These are phyloP conservation scores for Eupleurogrammus muticus DNA, from an alignment of 2,797 vertebrate genomes.

Conservation along the genomic window DNA sequence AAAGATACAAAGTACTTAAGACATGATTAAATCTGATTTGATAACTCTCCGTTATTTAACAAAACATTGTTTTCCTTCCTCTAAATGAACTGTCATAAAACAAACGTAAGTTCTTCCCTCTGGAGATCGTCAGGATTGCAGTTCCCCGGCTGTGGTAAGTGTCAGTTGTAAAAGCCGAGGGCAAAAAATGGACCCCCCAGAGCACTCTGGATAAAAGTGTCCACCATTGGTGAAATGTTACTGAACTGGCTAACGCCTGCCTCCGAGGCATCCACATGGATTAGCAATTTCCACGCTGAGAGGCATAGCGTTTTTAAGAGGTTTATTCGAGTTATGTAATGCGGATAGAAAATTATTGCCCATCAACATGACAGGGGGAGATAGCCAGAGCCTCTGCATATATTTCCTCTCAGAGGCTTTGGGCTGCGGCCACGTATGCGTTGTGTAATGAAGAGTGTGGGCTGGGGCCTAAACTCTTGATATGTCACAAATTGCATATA, in stretches of 20 bases:
- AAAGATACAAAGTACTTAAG: background rate
- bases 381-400: constrained; percentile 24
- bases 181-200: background rate
- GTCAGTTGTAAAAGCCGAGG: constrained; percentile 17
- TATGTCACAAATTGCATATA: constrained; percentile 29
- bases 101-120: constrained; percentile 13
- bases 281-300: constrained; percentile 50
- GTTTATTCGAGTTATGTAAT: constrained; percentile 63
- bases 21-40: constrained; percentile 14
- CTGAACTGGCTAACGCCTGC: constrained; percentile 37
- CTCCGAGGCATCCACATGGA: constrained; percentile 25
- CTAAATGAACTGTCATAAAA: constrained; percentile 16
- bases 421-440: constrained; percentile 1
- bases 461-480: constrained; percentile 47
- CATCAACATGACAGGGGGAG: constrained; percentile 49
- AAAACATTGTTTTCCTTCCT: constrained; percentile 1
- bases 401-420: constrained; percentile 14
- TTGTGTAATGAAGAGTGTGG: constrained; percentile 41
- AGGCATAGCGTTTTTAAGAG: constrained; percentile 52
- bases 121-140: constrained; percentile 37
- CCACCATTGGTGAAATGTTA: constrained; percentile 25
- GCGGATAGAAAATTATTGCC: constrained; percentile 47
- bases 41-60: constrained; percentile 4
- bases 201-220: constrained; percentile 15
- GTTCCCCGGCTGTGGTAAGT: background rate